A percentile compares a stretch with the other conserved stretches of the same genome.
These are phyloP conservation scores for Archivesica marissinica DNA, from an alignment of 1,140 invertebrate species.

Conservation along the genomic window DNA sequence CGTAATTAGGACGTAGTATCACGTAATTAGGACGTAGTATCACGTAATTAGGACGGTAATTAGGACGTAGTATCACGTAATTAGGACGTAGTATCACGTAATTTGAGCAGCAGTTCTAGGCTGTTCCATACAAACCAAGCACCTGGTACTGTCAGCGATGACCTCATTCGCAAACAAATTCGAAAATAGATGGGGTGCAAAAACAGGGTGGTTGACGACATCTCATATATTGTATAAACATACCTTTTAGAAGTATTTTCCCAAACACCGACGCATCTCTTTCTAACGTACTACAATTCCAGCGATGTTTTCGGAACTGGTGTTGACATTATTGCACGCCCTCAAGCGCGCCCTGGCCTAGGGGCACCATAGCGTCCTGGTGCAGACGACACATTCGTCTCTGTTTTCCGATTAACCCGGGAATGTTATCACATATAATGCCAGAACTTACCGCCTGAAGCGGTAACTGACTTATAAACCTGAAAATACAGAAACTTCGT, in stretches of 20 bases:
- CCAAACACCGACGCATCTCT: conserved; percentile 81
- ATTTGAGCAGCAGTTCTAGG: no score
- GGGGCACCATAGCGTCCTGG: conserved; percentile 85
- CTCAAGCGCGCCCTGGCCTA: conserved; percentile 85
- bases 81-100: no score
- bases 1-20: no score
- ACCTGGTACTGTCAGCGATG: no score
- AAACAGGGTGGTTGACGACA: no score
- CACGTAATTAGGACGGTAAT: no score
- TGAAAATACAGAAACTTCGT: conserved; percentile 66
- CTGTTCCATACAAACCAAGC: no score
- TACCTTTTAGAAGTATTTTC: conserved; percentile 82
- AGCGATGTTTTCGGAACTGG: conserved; percentile 86
- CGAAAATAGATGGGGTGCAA: no score
- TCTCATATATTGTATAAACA: neutral
- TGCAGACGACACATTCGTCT: conserved; percentile 84
- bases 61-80: no score
- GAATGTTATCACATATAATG: conserved; percentile 82
- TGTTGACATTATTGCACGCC: conserved; percentile 86
- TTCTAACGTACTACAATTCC: conserved; percentile 86
- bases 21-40: no score
- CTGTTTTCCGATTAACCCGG: conserved; percentile 80
- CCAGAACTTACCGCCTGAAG: conserved; percentile 79
- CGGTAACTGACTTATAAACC: conserved; percentile 82
- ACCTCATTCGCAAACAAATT: no score